A percentile compares a stretch with the other conserved stretches of the same genome.
phyloP scores from a whole-genome alignment of 2,797 vertebrate genomes.

The Takifugu ocellatus region DNA sequence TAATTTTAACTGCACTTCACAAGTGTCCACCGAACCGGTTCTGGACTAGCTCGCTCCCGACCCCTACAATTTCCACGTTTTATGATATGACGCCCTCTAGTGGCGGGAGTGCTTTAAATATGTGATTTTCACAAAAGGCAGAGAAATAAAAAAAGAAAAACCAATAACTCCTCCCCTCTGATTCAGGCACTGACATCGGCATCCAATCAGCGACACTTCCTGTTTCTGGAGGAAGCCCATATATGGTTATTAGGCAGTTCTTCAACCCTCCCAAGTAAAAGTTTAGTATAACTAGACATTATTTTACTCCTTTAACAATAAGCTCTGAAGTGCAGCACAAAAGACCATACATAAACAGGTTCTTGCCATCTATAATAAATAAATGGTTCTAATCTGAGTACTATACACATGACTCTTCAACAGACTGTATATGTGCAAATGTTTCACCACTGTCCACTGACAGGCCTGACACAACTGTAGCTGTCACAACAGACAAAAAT shows the following conservation, averaged over 20 bases:
- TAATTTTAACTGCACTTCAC: slow-evolving; percentile 33
- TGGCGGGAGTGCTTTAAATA: slow-evolving; percentile 42
- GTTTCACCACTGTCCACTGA: slow-evolving; percentile 27
- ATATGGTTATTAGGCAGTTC: slow-evolving; percentile 42
- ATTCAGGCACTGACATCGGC: slow-evolving; percentile 43
- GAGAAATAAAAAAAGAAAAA: slow-evolving; percentile 22
- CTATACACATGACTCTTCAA: slow-evolving; percentile 34
- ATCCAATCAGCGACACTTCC: slow-evolving; percentile 39
- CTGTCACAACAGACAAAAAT: slow-evolving; percentile 35
- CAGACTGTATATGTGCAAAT: slow-evolving; percentile 49
- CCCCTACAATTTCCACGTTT: slow-evolving; percentile 19
- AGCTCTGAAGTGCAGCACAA: slow-evolving; percentile 17
- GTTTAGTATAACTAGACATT: slow-evolving; percentile 18
- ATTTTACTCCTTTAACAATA: slow-evolving; percentile 1
- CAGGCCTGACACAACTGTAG: slow-evolving; percentile 30
- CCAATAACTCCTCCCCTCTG: slow-evolving; percentile 21
- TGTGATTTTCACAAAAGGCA: slow-evolving; percentile 24
- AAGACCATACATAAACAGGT: slow-evolving; percentile 19
- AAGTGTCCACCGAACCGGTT: neutral
- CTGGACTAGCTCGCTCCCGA: neutral
- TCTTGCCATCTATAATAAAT: slow-evolving; percentile 57
- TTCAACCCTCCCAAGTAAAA: slow-evolving; percentile 14
- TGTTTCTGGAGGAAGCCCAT: slow-evolving; percentile 43
- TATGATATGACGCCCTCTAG: slow-evolving; percentile 60
- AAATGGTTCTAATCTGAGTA: slow-evolving; percentile 28